A percentile compares a stretch with the other conserved stretches of the same genome.
These are phyloP conservation scores for Trachelipus rathkii DNA, from an alignment of 1,140 invertebrate species.

Conservation along the genomic window DNA sequence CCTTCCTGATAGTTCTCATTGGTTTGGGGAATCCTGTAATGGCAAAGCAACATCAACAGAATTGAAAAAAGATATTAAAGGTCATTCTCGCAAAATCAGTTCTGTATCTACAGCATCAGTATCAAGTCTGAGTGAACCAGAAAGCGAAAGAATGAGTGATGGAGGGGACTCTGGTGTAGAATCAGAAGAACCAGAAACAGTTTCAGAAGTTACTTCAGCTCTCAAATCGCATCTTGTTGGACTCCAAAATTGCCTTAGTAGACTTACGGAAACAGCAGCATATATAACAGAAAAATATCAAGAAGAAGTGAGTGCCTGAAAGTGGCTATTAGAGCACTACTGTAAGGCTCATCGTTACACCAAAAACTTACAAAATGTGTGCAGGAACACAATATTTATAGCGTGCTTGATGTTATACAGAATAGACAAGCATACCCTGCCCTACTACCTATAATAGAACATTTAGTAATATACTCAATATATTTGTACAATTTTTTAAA, in stretches of 20 bases:
- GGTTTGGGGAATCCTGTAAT: not conserved
- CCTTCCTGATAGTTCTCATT: not conserved
- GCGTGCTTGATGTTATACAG: too few species aligned
- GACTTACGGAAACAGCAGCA: not conserved
- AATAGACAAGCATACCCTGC: too few species aligned
- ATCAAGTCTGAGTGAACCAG: not conserved
- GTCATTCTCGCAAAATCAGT: not conserved
- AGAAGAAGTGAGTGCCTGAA: not conserved
- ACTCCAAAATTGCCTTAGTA: not conserved
- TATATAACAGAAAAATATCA: slow-evolving; percentile 7
- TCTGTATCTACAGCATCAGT: not conserved
- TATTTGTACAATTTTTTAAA: too few species aligned
- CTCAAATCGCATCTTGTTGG: not conserved
- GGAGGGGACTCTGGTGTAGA: not conserved
- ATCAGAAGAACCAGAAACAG: not conserved
- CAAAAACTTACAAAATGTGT: too few species aligned
- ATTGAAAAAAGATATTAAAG: not conserved
- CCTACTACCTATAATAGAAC: too few species aligned
- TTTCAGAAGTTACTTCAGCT: not conserved
- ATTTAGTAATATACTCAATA: too few species aligned
- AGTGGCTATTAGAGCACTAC: too few species aligned
- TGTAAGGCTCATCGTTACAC: too few species aligned
- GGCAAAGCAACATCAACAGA: not conserved
- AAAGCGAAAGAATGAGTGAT: not conserved
- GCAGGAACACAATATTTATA: too few species aligned